Conservation (phyloP, 2,797 vertebrate species). For the Helicolenus hilgendorfi region DNA sequence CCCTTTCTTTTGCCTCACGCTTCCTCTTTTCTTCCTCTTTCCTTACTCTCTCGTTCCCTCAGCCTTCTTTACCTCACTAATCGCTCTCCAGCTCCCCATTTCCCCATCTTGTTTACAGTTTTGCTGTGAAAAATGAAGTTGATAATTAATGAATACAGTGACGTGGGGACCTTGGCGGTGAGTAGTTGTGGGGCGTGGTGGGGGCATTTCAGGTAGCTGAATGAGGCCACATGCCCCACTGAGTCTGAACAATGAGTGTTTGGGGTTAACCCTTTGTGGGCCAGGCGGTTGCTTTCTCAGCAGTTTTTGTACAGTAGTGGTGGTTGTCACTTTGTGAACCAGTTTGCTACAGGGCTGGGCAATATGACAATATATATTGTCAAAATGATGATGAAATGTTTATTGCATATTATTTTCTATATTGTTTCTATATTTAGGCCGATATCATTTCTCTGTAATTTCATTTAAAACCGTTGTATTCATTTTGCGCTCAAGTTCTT, state of each 20-base stretch:
- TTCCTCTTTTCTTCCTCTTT: constrained; percentile 10
- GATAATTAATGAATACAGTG: constrained; percentile 93
- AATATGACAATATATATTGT: too few relatives aligned
- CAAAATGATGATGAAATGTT: too few relatives aligned
- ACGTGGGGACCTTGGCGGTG: constrained; percentile 83
- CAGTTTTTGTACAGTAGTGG: constrained; percentile 2
- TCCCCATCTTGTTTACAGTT: constrained; percentile 90
- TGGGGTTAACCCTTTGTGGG: constrained; percentile 60
- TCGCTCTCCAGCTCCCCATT: constrained; percentile 83
- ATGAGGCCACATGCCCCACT: constrained; percentile 82
- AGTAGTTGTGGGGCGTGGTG: constrained; percentile 77
- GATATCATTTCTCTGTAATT: too few relatives aligned
- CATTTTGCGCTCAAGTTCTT: too few relatives aligned
- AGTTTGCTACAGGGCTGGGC: background rate
- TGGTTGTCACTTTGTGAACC: background rate
- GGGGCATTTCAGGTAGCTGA: constrained; percentile 85
- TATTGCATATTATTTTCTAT: too few relatives aligned
- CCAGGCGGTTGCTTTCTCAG: constrained; percentile 7
- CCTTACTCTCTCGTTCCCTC: constrained; percentile 20
- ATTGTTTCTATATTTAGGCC: rapidly evolving
- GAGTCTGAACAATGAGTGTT: constrained; percentile 48
- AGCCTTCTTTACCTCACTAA: constrained; percentile 66
- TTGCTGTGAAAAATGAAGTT: constrained; percentile 89
- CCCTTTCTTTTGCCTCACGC: constrained; percentile 25
- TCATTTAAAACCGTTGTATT: too few relatives aligned